These are phyloP conservation scores for Eretmocerus hayati DNA, from an alignment of 2,888 invertebrate genomes.

Conservation along the genomic window DNA sequence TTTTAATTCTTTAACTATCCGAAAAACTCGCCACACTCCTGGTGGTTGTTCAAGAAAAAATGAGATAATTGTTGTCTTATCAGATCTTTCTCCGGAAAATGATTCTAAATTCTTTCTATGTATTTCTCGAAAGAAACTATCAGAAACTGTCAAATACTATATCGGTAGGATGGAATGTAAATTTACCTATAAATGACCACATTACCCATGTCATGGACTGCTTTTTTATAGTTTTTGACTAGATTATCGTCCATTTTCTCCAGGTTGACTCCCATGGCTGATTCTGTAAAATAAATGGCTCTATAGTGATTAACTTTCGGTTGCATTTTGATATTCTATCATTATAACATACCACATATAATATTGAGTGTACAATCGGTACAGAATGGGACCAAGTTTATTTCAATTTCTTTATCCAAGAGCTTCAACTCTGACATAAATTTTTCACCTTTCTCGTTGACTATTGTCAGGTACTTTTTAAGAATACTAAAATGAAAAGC, in stretches of 20 bases:
- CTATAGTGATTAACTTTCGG: too few species aligned
- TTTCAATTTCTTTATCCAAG: constrained; percentile 12
- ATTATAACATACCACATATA: constrained; percentile 21
- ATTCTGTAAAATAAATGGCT: too few species aligned
- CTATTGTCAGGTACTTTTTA: constrained; percentile 22
- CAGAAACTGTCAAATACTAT: neutral
- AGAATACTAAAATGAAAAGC: constrained; percentile 23
- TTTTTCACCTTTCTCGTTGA: constrained; percentile 16
- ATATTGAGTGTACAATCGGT: constrained; percentile 23
- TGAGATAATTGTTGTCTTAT: too few species aligned
- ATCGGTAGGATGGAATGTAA: neutral
- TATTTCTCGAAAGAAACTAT: neutral
- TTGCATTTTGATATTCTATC: neutral
- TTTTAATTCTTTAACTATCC: too few species aligned
- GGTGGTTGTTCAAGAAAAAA: too few species aligned
- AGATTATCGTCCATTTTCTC: constrained; percentile 4
- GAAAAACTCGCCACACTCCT: too few species aligned
- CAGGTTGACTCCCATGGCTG: constrained; percentile 18
- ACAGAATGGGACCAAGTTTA: constrained; percentile 17
- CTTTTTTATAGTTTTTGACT: constrained; percentile 10
- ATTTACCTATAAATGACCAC: constrained; percentile 36
- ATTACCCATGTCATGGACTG: constrained; percentile 26
- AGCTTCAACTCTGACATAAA: constrained; percentile 14
- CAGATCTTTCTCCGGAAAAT: too few species aligned
- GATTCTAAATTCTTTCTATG: neutral